phyloP scores from a whole-genome alignment of 2,888 invertebrate genomes.

The Ischnura elegans region DNA sequence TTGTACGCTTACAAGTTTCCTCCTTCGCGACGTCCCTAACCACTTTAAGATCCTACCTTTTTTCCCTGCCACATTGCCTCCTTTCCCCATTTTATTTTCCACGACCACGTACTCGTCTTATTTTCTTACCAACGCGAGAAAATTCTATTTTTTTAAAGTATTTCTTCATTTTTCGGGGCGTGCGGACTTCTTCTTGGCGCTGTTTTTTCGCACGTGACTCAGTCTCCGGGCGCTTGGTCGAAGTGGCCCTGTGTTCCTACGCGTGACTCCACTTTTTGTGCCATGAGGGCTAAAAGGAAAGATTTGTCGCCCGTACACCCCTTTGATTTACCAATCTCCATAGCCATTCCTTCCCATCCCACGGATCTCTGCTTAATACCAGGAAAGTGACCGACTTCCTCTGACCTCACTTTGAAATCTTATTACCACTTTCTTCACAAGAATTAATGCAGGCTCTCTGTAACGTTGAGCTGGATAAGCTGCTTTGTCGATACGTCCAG shows the following conservation, averaged over 20 bases:
- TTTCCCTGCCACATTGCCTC: background rate
- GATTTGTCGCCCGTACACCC: background rate
- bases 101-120: no score
- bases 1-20: background rate
- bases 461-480: background rate
- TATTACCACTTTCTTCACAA: background rate
- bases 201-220: background rate
- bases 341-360: background rate
- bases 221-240: background rate
- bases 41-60: conserved; percentile 24
- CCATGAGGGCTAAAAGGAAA: background rate
- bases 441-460: background rate
- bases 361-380: no score
- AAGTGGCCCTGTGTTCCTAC: background rate
- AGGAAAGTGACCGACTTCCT: background rate
- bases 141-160: background rate
- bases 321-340: background rate
- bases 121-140: background rate
- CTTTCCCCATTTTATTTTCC: background rate
- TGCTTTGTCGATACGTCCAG: background rate
- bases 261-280: background rate
- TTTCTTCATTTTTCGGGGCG: background rate
- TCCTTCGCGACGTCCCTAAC: conserved; percentile 4
- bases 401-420: background rate
- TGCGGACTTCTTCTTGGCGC: background rate